Conservation (phyloP, 2,888 invertebrate genomes). For the Calameuta pallipes region DNA sequence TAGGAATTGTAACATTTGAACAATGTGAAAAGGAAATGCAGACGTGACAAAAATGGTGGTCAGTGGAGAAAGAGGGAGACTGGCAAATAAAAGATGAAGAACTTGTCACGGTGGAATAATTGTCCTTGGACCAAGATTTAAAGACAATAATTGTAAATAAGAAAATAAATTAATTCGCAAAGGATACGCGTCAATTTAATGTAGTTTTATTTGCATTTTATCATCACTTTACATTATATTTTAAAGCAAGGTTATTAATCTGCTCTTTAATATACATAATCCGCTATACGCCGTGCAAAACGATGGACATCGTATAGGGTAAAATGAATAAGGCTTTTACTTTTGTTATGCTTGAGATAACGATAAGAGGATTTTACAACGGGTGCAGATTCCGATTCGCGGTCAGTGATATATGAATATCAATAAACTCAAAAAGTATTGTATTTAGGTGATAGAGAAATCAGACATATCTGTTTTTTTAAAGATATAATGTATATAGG, state of each 20-base stretch:
- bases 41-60: background rate
- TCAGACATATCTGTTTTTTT: background rate
- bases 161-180: background rate
- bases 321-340: background rate
- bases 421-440: background rate
- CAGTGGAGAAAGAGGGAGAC: background rate
- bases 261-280: background rate
- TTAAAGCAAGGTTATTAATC: background rate
- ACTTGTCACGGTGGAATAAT: background rate
- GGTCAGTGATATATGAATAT: background rate
- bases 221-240: conserved; percentile 2
- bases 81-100: too few relatives aligned
- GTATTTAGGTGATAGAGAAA: background rate
- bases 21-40: background rate
- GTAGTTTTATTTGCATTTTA: conserved; percentile 4
- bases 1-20: background rate
- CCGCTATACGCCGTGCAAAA: background rate
- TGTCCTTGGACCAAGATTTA: background rate
- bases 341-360: background rate
- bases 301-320: background rate
- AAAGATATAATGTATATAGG: background rate
- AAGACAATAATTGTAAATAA: conserved; percentile 4
- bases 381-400: background rate
- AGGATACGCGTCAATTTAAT: background rate
- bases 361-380: background rate